Percentiles rank a stretch among this genome's conserved stretches.
Evolutionary conservation across 2,113 vertebrate genomes (phyloP).

Genomic region (Ariopsis seemanni): DNA sequence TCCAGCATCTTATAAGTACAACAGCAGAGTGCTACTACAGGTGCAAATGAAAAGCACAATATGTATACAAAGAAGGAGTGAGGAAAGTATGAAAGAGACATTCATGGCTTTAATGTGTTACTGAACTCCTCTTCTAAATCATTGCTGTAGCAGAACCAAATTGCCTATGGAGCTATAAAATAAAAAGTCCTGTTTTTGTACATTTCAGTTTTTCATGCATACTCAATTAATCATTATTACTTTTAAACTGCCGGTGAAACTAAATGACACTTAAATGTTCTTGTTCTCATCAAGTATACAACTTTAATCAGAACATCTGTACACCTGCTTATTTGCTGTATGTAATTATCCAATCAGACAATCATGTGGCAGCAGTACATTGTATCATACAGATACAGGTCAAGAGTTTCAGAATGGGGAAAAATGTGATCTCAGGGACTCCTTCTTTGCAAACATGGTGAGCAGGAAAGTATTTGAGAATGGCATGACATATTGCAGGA

Average conservation of each 20-base stretch:
- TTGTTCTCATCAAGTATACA: neutral
- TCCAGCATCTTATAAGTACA: slow-evolving; percentile 10
- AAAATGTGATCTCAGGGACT: neutral
- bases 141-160: neutral
- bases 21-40: neutral
- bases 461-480: neutral
- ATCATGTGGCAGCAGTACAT: neutral
- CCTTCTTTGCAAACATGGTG: neutral
- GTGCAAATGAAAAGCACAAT: neutral
- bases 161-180: neutral
- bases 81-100: neutral
- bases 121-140: neutral
- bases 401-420: neutral
- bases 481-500: neutral
- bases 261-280: neutral
- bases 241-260: neutral
- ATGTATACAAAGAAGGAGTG: neutral
- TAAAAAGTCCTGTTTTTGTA: neutral
- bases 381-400: neutral
- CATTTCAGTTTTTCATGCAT: neutral
- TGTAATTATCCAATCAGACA: neutral
- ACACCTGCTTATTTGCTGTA: neutral
- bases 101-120: neutral
- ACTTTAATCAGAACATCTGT: neutral
- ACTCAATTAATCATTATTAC: neutral